Evolutionary conservation across 2,113 vertebrate genomes (phyloP), one percentile per base, ranked within the genome.

Genomic region (Nyctibius bracteatus): DNA sequence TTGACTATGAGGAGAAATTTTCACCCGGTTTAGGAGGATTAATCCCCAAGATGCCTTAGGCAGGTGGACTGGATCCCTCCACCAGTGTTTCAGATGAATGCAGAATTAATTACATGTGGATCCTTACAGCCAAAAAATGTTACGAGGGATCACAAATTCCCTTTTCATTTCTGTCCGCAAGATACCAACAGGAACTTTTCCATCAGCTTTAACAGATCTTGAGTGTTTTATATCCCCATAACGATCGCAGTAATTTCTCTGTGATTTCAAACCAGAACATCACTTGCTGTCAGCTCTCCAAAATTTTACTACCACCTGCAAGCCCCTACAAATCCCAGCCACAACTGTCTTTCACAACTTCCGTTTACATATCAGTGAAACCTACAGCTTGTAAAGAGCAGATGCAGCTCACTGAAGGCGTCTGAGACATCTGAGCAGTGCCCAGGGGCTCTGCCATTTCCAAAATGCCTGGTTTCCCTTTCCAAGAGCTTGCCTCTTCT

Each of bases 231-330:
- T 57, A 85, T 37, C 47, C 72, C 65, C 31, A 21, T 55, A 94
- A 84, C 0, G 8, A 84, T 79, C 12, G 2, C 33, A 86, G 52
- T 63, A 94, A 35, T 82, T 94, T 79, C 65, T 61, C 65, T 54
- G 25, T 46, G 81, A 72, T 91, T 86, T 86, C 84, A 61, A 91
- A 88, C 61, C 58, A 59, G 72, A 94, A 91, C 91, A 92, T 88
- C 52, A 30, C 14, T 88, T 81, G 57, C 65, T 96, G 94, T 89
- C 95, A 96, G 77, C 47, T 82, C 63, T 96, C 95, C 93, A 94
- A 85, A 70, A 68, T 63, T 93, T 93, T 81, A 67, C 92, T 81
- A n/a, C 58, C 85, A 91, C 88, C 77, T 94, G 86, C 95, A 93
- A 92, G 96, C 44, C 80, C 21, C 68, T 61, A 86, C 95, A 96